A percentile compares a stretch with the other conserved stretches of the same genome.
Evolutionary conservation across 1,140 invertebrate genomes (phyloP).

Genomic region (Cydia amplana): DNA sequence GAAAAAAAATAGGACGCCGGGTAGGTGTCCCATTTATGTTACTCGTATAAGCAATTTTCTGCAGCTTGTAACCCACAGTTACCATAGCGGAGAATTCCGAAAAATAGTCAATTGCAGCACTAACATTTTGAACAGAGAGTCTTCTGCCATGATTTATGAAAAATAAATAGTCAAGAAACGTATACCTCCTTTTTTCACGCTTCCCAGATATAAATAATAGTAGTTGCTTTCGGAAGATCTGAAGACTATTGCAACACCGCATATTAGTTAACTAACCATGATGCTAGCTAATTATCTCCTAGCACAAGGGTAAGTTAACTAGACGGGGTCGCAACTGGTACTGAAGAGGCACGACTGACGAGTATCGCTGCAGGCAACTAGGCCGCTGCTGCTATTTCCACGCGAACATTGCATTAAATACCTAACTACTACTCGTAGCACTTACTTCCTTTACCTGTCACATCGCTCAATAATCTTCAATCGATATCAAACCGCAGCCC

Average conservation of each 20-base stretch:
- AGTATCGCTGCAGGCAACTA: not conserved
- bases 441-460: not conserved
- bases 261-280: not conserved
- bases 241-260: constrained; percentile 7
- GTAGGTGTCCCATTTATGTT: too few relatives aligned
- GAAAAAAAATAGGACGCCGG: too few relatives aligned
- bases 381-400: not conserved
- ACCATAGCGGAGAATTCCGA: too few relatives aligned
- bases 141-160: too few relatives aligned
- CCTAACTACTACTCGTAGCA: not conserved
- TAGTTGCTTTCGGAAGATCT: not conserved
- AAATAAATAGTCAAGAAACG: too few relatives aligned
- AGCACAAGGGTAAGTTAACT: constrained; percentile 14
- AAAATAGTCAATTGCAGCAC: too few relatives aligned
- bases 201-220: not conserved
- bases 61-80: too few relatives aligned
- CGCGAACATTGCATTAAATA: not conserved
- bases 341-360: not conserved
- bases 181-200: not conserved
- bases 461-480: not conserved
- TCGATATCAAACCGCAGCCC: not conserved
- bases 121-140: too few relatives aligned
- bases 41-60: too few relatives aligned
- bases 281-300: not conserved
- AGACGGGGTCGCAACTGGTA: constrained; percentile 7